Conservation (phyloP, 2,888 invertebrate species). For the Resseliella maxima region DNA sequence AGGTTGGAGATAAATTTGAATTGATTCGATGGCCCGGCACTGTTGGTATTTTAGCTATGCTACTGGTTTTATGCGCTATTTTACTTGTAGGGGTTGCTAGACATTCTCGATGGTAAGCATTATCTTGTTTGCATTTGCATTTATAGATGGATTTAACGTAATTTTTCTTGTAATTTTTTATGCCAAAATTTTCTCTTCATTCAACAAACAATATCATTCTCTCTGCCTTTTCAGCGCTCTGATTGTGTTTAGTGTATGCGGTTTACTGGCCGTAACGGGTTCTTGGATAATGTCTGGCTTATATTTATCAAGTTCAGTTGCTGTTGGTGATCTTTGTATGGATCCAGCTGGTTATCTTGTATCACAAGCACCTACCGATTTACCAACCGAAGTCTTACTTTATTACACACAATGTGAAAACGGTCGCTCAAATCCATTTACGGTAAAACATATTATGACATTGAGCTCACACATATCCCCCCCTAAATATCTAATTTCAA, state of each 20-base stretch:
- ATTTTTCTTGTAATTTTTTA: background rate
- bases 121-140: no score
- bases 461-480: no score
- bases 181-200: background rate
- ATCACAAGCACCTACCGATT: slow-evolving; percentile 71
- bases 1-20: slow-evolving; percentile 81
- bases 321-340: slow-evolving; percentile 85
- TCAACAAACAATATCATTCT: background rate
- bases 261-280: slow-evolving; percentile 84
- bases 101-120: slow-evolving; percentile 74
- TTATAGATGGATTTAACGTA: no score
- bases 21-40: slow-evolving; percentile 88
- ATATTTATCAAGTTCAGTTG: slow-evolving; percentile 86
- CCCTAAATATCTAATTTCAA: no score
- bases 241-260: slow-evolving; percentile 89
- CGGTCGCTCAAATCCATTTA: slow-evolving; percentile 82
- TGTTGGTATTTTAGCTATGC: slow-evolving; percentile 86
- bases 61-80: slow-evolving; percentile 88
- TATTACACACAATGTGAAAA: slow-evolving; percentile 88
- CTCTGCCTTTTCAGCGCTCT: slow-evolving; percentile 77
- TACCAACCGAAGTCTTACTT: slow-evolving; percentile 74
- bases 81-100: slow-evolving; percentile 89
- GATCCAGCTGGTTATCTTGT: slow-evolving; percentile 85
- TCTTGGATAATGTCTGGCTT: slow-evolving; percentile 91
- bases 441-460: no score